A percentile compares a stretch with the other conserved stretches of the same genome.
Conservation (phyloP, 2,797 vertebrate species). For the Psittacula derbiana region DNA sequence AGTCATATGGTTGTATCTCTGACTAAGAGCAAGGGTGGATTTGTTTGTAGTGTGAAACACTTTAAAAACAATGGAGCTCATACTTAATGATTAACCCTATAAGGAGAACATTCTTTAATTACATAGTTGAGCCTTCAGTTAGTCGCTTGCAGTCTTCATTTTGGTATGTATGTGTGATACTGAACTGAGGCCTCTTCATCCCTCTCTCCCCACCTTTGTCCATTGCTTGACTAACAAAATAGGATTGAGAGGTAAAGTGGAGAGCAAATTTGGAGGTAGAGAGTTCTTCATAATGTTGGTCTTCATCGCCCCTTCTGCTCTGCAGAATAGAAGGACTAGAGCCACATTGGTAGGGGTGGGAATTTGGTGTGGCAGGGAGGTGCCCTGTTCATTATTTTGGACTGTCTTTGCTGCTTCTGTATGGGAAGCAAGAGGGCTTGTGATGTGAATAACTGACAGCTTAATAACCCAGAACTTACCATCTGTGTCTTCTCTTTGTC, state of each 20-base stretch:
- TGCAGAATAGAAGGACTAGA: neutral
- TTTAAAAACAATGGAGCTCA: neutral
- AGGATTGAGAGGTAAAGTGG: neutral
- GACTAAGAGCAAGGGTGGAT: neutral
- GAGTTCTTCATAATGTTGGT: neutral
- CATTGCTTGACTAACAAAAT: neutral
- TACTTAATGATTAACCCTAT: neutral
- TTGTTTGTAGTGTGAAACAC: neutral
- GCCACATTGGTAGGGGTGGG: too few species aligned
- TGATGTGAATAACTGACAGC: neutral
- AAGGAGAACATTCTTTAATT: neutral
- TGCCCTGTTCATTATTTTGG: neutral
- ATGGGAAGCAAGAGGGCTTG: neutral
- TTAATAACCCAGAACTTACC: neutral
- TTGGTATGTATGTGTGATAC: accelerated
- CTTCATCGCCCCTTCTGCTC: neutral
- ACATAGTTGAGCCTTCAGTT: accelerated
- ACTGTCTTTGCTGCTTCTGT: neutral
- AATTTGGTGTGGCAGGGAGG: neutral
- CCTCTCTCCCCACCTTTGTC: neutral
- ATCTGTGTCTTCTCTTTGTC: neutral
- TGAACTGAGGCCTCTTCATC: neutral
- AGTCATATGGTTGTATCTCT: neutral
- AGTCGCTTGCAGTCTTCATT: neutral
- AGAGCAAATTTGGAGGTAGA: neutral